These are phyloP conservation scores for Mythimna ferrago DNA, from an alignment of 2,888 invertebrate species.

Conservation along the genomic window DNA sequence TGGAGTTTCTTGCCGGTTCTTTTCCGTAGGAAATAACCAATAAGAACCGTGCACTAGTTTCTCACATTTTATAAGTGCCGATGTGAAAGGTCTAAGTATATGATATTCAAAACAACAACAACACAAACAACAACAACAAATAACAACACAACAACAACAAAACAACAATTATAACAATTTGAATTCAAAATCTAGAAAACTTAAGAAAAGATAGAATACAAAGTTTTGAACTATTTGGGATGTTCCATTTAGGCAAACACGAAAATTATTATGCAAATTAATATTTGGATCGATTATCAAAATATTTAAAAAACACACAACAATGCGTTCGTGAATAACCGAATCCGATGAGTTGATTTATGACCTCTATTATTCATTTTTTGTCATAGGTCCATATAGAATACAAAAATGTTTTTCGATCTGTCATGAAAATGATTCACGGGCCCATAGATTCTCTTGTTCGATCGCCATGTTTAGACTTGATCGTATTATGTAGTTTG, in stretches of 20 bases:
- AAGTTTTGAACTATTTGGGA: background rate
- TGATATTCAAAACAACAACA: no score
- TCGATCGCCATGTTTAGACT: constrained; percentile 19
- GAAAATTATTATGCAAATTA: constrained; percentile 3
- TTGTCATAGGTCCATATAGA: constrained; percentile 28
- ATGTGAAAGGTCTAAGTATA: no score
- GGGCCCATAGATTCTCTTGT: constrained; percentile 32
- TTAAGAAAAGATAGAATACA: background rate
- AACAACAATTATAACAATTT: no score
- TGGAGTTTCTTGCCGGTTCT: no score
- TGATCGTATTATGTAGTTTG: constrained; percentile 8
- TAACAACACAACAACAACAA: no score
- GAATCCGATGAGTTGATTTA: constrained; percentile 44
- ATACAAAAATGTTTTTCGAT: constrained; percentile 14
- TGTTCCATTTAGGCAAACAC: background rate
- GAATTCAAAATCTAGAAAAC: background rate
- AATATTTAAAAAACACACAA: constrained; percentile 1
- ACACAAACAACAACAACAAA: no score
- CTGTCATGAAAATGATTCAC: constrained; percentile 35
- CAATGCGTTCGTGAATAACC: constrained; percentile 14
- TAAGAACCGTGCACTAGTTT: no score
- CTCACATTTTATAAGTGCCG: no score
- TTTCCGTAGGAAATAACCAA: no score
- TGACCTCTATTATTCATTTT: constrained; percentile 19
- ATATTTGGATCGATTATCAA: background rate